Evolutionary conservation across 2,888 invertebrate genomes (phyloP), one percentile per base, ranked within the genome.

Genomic region (Coenonympha arcania): DNA sequence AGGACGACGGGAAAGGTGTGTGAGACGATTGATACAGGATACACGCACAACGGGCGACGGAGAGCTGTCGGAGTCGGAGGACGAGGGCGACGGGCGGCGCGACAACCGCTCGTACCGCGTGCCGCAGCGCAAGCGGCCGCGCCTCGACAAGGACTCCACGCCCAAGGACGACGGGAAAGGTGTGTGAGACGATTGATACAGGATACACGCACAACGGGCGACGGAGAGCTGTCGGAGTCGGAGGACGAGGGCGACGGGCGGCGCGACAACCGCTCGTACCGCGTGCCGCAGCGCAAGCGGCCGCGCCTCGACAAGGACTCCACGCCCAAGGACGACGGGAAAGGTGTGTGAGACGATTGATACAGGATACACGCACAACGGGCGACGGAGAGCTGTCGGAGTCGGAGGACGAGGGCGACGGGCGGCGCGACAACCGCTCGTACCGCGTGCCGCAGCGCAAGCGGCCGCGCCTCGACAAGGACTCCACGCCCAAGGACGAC

Each of bases 1-100:
- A 92, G 65, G 91, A 92, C 59, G 91, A 92, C 55, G 65, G 78
- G 46, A 91, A 92, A 85, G 78, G 92, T 91, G 44, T 11, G 9
- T 26, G 9, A 8, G 6, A 24, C 9, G 6, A 2, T 30, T 6
- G 15, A 8, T 52, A 0, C 57, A 86, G 74, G 99, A 99, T 74
- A 98, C 98, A 72, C 90, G 97, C 59, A 95, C 99, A 66, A 94
- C 95, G 2, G 95, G 95, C 55, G 97, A 98, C 64, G 97, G 96
- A 67, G 99, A 99, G 71, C 94, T 95, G 68, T 94, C 94, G 0
- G 95, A 95, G 69, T 94, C 94, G 1, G 98, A 98, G 76, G 97
- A 98, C 71, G 98, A 98, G 76, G 92, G 91, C 57, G 88, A 87
- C 53, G 88, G 91, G 60, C 85, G 92, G 1, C 86, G 91, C 50